Base-by-base conservation (phyloP, 1,140 invertebrate genomes). In the Sarcophaga bullata region DNA sequence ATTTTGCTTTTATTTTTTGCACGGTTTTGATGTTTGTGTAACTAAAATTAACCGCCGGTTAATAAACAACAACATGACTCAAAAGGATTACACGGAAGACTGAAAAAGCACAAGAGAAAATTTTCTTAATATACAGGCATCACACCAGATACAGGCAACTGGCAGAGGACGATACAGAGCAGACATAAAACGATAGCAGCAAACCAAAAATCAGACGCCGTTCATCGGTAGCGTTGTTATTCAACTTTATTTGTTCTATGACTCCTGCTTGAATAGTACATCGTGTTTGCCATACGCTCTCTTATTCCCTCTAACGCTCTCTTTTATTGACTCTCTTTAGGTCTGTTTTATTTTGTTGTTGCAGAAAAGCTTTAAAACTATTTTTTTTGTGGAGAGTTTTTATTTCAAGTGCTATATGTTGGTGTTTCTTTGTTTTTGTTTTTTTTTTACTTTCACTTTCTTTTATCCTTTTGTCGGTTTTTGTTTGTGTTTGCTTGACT, bases 51-150 rank as follows among this genome's bases (percentile, higher is more conserved):
- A 54, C 9, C 17, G 47, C 52, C 50, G 19, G 46, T 46, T 49
- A 54, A 78, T 49, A 83, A 83, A 68, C 49, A 68, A 80, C 73
- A 50, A 83, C 82, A 80, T 73, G 80, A 83, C 82, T 81, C 54
- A 75, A 83, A 83, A 81, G 82, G 76, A 83, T 78, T 83, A 54
- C 68, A 46, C 82, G 82, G 82, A 83, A 83, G 82, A 83, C 82
- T 83, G 50, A 80, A 80, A 80, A 78, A 78, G 75, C 75, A 50
- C 48, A 78, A 48, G 17, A 49, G 73, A 49, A 76, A 76, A 76
- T 76, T 76, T 76, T 76, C 73, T 76, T 76, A 47, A 76, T 76
- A 50, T 76, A 76, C 73, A 76, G 46, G n/a, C 73, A 76, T 15
- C 47, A 47, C 8, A n/a, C 47, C 47, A 49, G 48, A 15, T 76